These are phyloP conservation scores for Corydoras sp. DNA, from an alignment of 2,113 vertebrate species.

Conservation along the genomic window DNA sequence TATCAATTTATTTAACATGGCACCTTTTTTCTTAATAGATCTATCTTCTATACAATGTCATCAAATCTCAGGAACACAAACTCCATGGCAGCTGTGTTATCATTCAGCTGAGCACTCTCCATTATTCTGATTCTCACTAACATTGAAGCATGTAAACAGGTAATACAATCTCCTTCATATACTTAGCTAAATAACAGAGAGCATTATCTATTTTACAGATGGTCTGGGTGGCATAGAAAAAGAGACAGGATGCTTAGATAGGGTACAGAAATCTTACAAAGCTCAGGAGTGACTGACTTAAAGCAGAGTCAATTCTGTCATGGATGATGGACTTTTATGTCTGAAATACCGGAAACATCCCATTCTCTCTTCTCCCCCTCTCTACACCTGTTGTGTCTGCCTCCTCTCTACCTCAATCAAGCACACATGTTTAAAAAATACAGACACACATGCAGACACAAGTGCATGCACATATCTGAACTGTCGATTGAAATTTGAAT, in stretches of 20 bases:
- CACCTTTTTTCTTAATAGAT: neutral
- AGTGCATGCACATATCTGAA: neutral
- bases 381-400: conserved; percentile 42
- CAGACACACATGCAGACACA: conserved; percentile 23
- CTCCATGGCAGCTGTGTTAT: neutral
- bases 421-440: conserved; percentile 36
- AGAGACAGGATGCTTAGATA: conserved; percentile 13
- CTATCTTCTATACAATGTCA: neutral
- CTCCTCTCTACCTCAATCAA: conserved; percentile 21
- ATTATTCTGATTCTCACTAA: neutral
- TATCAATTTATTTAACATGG: no score
- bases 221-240: neutral
- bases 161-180: neutral
- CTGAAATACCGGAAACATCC: conserved; percentile 25
- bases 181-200: conserved; percentile 11
- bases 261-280: conserved; percentile 2
- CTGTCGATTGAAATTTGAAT: no score
- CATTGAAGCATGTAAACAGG: no score
- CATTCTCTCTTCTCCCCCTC: conserved; percentile 32
- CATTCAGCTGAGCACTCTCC: neutral
- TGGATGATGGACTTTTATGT: conserved; percentile 33
- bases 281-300: conserved; percentile 4
- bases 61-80: conserved; percentile 34
- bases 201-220: conserved; percentile 5
- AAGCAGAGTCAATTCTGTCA: conserved; percentile 15